Evolutionary conservation across 2,797 vertebrate genomes (phyloP), one percentile per base, ranked within the genome.

Genomic region (Betta splendens): DNA sequence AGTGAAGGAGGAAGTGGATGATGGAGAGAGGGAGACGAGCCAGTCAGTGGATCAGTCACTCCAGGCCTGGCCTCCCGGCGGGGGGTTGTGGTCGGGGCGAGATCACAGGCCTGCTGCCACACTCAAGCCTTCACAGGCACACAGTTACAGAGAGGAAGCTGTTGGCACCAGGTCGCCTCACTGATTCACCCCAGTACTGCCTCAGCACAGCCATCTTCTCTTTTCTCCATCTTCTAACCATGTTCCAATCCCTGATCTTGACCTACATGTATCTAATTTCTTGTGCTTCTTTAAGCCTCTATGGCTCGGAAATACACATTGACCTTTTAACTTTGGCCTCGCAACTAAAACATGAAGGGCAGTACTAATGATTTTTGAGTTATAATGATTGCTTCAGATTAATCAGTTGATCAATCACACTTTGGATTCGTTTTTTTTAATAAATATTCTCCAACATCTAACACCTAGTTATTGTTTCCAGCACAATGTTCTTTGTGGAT

Each of bases 61-160:
- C 88, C 88, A 82, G 92, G 93, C 80, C 93, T 92, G 90, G 92
- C 92, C 89, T 93, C 92, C 23, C 93, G 42, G 90, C 77, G 15
- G 94, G 94, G 92, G 89, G 91, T 89, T 91, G 91, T 89, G 90
- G 91, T 93, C 87, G 81, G 87, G 86, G 87, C 85, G 85, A 87
- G 87, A 91, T 93, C 92, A 89, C 93, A 92, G 92, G 92, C 89
- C 91, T 87, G 91, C 94, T 94, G 93, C 83, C 74, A 78, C 64
- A 45, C 72, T 89, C 89, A 91, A 87, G 91, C 89, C 93, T 94
- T 95, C 94, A 94, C 94, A 94, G 92, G 86, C 92, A 92, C 87
- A 93, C 92, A 92, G 93, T 86, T 81, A 88, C 85, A 88, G 87
- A 88, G 78, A 87, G 77, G 87, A 85, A 86, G 85, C 86, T 82